phyloP scores from a whole-genome alignment of 2,113 vertebrate genomes.

The Pleuronectes platessa region DNA sequence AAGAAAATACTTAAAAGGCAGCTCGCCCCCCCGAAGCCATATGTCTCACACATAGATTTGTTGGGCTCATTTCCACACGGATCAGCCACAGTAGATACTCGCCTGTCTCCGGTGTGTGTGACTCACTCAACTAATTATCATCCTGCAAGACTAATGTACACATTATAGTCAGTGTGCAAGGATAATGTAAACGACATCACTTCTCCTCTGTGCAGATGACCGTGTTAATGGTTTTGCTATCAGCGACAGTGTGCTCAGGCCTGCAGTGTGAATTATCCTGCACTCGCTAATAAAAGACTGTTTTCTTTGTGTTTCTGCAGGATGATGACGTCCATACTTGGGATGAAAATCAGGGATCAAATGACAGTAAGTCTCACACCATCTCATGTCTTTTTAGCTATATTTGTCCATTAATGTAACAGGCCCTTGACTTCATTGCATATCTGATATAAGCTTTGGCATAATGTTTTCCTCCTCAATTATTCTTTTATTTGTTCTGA shows the following conservation, averaged over 20 bases:
- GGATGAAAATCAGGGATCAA: slow-evolving; percentile 90
- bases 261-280: slow-evolving; percentile 21
- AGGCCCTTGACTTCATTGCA: too few relatives aligned
- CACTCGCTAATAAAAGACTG: slow-evolving; percentile 21
- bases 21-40: slow-evolving; percentile 31
- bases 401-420: background rate
- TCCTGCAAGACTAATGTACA: slow-evolving; percentile 41
- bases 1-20: slow-evolving; percentile 42
- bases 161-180: slow-evolving; percentile 47
- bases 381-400: background rate
- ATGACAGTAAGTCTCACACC: slow-evolving; percentile 85
- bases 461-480: too few relatives aligned
- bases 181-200: slow-evolving; percentile 46
- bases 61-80: slow-evolving; percentile 60
- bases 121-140: slow-evolving; percentile 61
- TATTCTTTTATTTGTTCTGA: too few relatives aligned
- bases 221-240: slow-evolving; percentile 14
- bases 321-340: slow-evolving; percentile 93
- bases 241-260: slow-evolving; percentile 4
- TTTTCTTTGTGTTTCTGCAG: slow-evolving; percentile 75
- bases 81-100: slow-evolving; percentile 23
- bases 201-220: slow-evolving; percentile 25
- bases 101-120: slow-evolving; percentile 35
- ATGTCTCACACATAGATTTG: slow-evolving; percentile 55
- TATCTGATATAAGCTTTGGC: too few relatives aligned